A percentile compares a stretch with the other conserved stretches of the same genome.
Evolutionary conservation across 2,797 vertebrate genomes (phyloP).

Genomic region (Neomorphus geoffroyi): DNA sequence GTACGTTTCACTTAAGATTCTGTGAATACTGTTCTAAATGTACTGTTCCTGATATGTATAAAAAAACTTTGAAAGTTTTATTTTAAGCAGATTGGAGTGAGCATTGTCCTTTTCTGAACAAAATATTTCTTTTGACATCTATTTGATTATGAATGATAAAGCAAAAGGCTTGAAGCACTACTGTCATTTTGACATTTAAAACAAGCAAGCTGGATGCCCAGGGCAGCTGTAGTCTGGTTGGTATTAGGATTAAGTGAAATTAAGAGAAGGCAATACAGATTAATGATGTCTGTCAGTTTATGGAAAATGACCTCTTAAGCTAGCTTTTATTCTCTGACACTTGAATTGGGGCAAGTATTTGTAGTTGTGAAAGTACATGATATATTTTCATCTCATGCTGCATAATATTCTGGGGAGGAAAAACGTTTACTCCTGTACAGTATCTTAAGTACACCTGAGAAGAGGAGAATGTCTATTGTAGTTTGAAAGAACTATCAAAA

Average conservation of each 20-base stretch:
- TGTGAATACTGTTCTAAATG: background rate
- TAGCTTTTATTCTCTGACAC: background rate
- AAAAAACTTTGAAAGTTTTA: background rate
- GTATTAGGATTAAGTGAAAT: background rate
- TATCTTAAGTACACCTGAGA: background rate
- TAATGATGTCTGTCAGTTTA: background rate
- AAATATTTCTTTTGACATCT: background rate
- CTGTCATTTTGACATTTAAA: background rate
- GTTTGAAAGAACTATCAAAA: background rate
- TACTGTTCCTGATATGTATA: background rate
- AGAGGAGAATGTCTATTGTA: background rate
- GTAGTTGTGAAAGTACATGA: background rate
- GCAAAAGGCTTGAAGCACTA: background rate
- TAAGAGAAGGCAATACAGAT: background rate
- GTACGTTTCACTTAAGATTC: background rate
- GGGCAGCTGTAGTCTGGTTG: background rate
- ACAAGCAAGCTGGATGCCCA: background rate
- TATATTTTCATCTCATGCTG: background rate
- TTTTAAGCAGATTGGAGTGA: background rate
- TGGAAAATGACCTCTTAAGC: background rate
- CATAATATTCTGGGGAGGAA: background rate
- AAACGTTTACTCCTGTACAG: background rate
- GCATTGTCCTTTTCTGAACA: background rate
- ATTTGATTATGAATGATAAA: background rate
- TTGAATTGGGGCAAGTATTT: background rate